Evolutionary conservation across 2,113 vertebrate species (phyloP).

Genomic region (Steatornis caripensis): DNA sequence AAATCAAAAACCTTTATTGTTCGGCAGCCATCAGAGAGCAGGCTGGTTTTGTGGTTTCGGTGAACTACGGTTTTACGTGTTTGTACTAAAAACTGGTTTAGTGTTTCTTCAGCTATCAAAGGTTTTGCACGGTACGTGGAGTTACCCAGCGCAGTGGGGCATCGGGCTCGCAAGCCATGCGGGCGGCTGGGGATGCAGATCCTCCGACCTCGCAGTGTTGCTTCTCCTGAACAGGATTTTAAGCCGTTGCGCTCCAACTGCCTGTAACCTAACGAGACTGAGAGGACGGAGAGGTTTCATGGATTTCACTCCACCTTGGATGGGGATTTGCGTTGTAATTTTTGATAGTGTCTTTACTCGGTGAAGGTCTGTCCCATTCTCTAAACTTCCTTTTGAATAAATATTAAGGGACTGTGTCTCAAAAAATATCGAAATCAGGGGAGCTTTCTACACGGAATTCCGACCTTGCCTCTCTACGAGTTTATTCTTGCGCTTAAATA

Average conservation of each 20-base stretch:
- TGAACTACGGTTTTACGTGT: rapidly evolving
- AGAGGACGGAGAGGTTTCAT: not conserved
- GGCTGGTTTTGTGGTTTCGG: rapidly evolving
- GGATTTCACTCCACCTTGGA: not conserved
- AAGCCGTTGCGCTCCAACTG: rapidly evolving
- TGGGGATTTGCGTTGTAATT: not conserved
- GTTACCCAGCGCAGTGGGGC: not conserved
- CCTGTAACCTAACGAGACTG: not conserved
- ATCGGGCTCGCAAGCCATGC: rapidly evolving
- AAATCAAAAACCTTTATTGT: not conserved
- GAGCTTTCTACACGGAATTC: rapidly evolving
- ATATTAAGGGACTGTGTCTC: not conserved
- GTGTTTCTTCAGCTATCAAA: not conserved
- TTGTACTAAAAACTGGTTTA: no score
- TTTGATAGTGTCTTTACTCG: not conserved
- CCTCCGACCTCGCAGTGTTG: rapidly evolving
- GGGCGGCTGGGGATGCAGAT: no score
- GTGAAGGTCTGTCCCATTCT: not conserved
- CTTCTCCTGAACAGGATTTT: not conserved
- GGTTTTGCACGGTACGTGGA: not conserved
- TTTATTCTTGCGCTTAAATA: not conserved
- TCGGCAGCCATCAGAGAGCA: not conserved
- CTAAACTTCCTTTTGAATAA: not conserved
- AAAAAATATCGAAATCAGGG: not conserved
- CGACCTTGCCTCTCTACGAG: not conserved